phyloP scores from a whole-genome alignment of 2,113 vertebrate genomes.

The Xenopus borealis region DNA sequence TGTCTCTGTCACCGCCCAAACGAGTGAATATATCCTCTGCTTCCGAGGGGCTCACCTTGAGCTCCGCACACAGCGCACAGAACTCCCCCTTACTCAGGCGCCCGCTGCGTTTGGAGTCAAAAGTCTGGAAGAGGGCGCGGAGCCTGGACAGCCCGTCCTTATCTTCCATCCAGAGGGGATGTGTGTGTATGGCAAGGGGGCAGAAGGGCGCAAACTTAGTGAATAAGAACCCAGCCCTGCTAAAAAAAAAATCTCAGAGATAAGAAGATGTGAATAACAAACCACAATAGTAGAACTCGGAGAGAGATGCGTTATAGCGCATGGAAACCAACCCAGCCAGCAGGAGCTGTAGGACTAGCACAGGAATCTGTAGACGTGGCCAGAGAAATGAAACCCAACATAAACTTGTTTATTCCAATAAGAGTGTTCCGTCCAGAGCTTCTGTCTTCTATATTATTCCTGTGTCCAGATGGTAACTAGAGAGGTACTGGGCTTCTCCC shows the following conservation, averaged over 20 bases:
- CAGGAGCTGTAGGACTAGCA: not conserved
- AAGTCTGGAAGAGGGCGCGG: slow-evolving; percentile 68
- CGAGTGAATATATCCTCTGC: slow-evolving; percentile 76
- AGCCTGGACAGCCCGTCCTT: slow-evolving; percentile 59
- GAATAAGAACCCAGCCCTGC: not conserved
- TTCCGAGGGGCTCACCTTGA: slow-evolving; percentile 71
- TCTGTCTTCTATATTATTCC: not conserved
- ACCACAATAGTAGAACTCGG: not conserved
- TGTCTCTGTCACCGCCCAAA: slow-evolving; percentile 81
- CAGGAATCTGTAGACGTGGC: slow-evolving; percentile 9
- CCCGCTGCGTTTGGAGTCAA: slow-evolving; percentile 75
- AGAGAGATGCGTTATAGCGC: too few species aligned
- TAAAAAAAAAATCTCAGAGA: not conserved
- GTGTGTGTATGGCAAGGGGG: not conserved
- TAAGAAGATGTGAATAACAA: not conserved
- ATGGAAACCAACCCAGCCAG: not conserved
- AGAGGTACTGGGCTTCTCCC: not conserved
- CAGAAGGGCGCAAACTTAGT: not conserved
- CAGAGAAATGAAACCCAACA: not conserved
- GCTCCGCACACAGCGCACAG: slow-evolving; percentile 73
- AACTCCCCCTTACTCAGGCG: slow-evolving; percentile 81
- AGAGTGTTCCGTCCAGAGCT: not conserved
- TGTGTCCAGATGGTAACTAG: slow-evolving; percentile 2
- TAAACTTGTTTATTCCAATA: not conserved
- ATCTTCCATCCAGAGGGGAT: slow-evolving; percentile 56